These are phyloP conservation scores for Leptopilina syphax DNA, from an alignment of 2,888 invertebrate genomes.

Conservation along the genomic window DNA sequence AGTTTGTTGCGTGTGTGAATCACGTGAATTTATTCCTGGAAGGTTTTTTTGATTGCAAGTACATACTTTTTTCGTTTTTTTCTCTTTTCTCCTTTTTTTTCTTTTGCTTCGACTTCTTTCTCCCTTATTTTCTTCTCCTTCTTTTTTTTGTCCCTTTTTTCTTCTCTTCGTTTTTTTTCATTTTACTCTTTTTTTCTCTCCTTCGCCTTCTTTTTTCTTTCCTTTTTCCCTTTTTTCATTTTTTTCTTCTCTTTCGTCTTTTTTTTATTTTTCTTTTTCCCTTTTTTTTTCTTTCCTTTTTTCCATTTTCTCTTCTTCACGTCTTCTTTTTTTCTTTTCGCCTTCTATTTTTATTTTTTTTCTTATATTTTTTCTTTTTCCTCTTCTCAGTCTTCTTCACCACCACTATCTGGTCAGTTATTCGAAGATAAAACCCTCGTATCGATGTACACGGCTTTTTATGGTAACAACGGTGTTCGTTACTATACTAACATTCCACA, in stretches of 20 bases:
- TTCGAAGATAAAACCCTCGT: slow-evolving; percentile 41
- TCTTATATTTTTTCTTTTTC: no score
- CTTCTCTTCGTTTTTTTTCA: no score
- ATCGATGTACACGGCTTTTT: slow-evolving; percentile 47
- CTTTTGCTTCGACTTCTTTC: no score
- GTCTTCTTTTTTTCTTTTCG: no score
- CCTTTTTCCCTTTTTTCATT: no score
- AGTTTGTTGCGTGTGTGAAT: slow-evolving; percentile 44
- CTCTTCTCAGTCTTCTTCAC: no score
- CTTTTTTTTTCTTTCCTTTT: no score
- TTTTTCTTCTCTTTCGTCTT: no score
- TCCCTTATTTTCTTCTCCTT: not conserved
- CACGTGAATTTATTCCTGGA: slow-evolving; percentile 50
- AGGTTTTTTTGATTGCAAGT: slow-evolving; percentile 38
- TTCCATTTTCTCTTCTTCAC: no score
- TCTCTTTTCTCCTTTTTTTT: no score
- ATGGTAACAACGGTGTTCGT: slow-evolving; percentile 49
- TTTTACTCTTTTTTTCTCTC: not conserved
- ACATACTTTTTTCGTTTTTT: not conserved
- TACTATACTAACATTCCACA: slow-evolving; percentile 47
- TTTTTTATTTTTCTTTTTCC: not conserved
- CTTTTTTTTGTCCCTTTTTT: not conserved
- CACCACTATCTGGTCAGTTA: slow-evolving; percentile 18
- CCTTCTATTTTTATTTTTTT: not conserved
- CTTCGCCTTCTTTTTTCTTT: not conserved